These are phyloP conservation scores for Andrena praecox DNA, from an alignment of 2,888 invertebrate species.

Conservation along the genomic window DNA sequence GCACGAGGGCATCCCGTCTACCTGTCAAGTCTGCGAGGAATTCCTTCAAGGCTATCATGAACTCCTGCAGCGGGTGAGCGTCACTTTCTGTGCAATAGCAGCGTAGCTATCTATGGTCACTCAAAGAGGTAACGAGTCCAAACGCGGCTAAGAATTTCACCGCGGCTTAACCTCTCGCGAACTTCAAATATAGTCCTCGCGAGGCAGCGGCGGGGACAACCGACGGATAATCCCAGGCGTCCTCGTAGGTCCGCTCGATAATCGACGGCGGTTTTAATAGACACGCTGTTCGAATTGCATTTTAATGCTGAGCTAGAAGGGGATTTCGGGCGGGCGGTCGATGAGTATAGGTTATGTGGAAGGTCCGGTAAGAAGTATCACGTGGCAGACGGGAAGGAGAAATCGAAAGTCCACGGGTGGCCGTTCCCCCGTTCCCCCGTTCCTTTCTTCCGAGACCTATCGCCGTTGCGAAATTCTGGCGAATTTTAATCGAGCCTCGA, in stretches of 20 bases:
- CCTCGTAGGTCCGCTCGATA: neutral
- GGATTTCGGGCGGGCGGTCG: conserved; percentile 7
- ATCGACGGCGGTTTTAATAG: neutral
- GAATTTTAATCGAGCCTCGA: neutral
- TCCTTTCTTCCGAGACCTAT: neutral
- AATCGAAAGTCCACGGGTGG: conserved; percentile 43
- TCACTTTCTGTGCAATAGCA: conserved; percentile 43
- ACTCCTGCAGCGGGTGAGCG: conserved; percentile 90
- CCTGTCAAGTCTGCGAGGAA: conserved; percentile 91
- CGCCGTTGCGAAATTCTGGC: conserved; percentile 19
- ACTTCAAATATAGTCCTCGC: conserved; percentile 4
- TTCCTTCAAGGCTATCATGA: conserved; percentile 90
- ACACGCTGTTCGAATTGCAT: neutral
- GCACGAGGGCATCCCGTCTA: conserved; percentile 87
- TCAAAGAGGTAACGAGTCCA: conserved; percentile 21
- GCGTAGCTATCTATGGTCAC: conserved; percentile 42
- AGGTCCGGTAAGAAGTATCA: conserved; percentile 28
- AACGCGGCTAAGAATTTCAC: conserved; percentile 32
- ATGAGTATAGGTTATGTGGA: conserved; percentile 37
- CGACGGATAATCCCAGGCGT: neutral
- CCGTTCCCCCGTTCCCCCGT: conserved; percentile 21
- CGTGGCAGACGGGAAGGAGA: conserved; percentile 43
- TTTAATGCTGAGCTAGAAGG: no score
- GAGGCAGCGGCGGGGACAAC: no score
- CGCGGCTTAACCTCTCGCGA: neutral